Percentiles rank a stretch among this genome's conserved stretches.
Conservation (phyloP, 2,888 invertebrate genomes). For the Trichacis sp. region DNA sequence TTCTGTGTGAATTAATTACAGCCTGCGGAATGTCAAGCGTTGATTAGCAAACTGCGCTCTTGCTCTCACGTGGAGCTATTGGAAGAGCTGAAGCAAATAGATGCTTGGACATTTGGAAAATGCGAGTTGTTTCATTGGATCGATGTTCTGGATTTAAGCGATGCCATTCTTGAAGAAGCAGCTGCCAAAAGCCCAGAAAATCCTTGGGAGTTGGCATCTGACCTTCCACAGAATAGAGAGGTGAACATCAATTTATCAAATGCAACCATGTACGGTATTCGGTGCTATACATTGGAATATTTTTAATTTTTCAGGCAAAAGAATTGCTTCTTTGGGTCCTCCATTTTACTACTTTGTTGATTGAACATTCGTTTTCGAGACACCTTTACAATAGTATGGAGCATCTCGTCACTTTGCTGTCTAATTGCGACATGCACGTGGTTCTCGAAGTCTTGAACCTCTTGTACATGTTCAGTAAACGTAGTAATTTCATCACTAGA, state of each 20-base stretch:
- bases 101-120: constrained; percentile 88
- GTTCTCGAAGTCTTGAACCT: constrained; percentile 87
- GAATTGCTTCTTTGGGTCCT: constrained; percentile 80
- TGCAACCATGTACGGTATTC: too few relatives aligned
- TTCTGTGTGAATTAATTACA: constrained; percentile 51
- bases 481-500: constrained; percentile 87
- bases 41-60: constrained; percentile 80
- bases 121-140: constrained; percentile 91
- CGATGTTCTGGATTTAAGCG: constrained; percentile 82
- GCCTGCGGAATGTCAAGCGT: constrained; percentile 81
- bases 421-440: constrained; percentile 85
- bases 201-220: constrained; percentile 81
- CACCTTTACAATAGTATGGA: constrained; percentile 91
- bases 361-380: constrained; percentile 89
- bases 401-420: constrained; percentile 81
- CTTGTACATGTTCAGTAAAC: constrained; percentile 89
- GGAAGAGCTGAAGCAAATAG: constrained; percentile 78
- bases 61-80: constrained; percentile 77
- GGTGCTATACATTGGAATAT: too few relatives aligned
- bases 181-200: constrained; percentile 74
- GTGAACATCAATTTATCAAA: too few relatives aligned
- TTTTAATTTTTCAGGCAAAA: constrained; percentile 73
- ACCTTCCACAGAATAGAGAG: constrained; percentile 75
- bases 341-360: constrained; percentile 84
- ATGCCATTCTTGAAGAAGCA: constrained; percentile 81